Evolutionary conservation across 2,888 invertebrate species (phyloP).

Genomic region (Bombylius major): DNA sequence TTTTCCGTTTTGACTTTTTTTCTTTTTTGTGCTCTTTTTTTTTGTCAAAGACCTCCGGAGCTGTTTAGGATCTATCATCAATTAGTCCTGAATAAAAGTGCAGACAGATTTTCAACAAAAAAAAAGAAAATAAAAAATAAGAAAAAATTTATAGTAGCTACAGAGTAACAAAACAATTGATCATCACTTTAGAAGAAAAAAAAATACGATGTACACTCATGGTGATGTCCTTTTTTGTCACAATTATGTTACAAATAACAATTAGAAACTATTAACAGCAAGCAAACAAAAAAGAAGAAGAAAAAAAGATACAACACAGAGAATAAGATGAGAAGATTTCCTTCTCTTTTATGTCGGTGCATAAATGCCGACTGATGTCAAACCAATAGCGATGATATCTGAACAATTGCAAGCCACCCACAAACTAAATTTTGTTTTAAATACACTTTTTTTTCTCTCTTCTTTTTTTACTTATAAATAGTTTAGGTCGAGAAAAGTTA

Average conservation of each 20-base stretch:
- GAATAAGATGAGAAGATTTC: neutral
- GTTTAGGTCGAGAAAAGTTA: no score
- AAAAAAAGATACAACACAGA: neutral
- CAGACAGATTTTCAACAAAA: conserved; percentile 16
- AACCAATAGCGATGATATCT: neutral
- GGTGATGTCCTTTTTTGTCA: no score
- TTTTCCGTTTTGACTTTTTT: neutral
- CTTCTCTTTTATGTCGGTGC: neutral
- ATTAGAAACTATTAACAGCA: no score
- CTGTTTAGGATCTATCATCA: conserved; percentile 13
- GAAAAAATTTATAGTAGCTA: no score
- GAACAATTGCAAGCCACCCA: neutral
- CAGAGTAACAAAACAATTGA: no score
- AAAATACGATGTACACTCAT: no score
- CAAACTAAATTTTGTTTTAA: neutral
- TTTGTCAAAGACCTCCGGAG: conserved; percentile 14
- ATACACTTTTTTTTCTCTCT: no score
- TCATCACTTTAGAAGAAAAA: no score
- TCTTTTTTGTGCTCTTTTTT: conserved; percentile 1
- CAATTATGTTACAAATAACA: no score
- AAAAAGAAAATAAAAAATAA: no score
- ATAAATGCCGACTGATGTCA: neutral
- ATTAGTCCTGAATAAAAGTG: conserved; percentile 15
- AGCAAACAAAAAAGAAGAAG: conserved; percentile 12
- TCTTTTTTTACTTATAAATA: no score